Base-by-base conservation (phyloP, 2,888 invertebrate genomes). In the Lepidocyrtoides sp. region DNA sequence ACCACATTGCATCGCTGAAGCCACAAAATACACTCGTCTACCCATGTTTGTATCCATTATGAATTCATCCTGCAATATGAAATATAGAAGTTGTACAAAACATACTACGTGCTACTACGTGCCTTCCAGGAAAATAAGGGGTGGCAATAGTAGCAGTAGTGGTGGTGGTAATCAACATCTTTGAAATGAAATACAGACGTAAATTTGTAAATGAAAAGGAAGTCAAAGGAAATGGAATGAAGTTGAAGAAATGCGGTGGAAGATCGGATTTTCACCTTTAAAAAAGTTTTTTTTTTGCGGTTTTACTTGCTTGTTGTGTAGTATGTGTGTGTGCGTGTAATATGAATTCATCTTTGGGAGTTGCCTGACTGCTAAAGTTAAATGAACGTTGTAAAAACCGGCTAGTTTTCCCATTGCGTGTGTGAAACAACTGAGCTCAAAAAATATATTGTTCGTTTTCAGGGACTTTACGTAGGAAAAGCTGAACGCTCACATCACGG, bases 201-300 rank as follows among this genome's bases (percentile, higher is more conserved):
- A 79, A 79, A 79, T 79, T 79, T 79, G 79, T 79, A 79, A 79
- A 79, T 79, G 54, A 79, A 79, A 79, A 79, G 79, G 29, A 75
- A 75, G 75, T 51, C 75, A 75, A 32, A 72, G 75, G 51, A 75
- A 51, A 75, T 75, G 75, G 51, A 44, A 51, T 20, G 75, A 75
- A 75, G 48, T 32, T 66, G 66, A 32, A 66, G 66, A 66, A 66
- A 23, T 23, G 60, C 12, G 29, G 3, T 60, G 29, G 60, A 60
- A 66, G 32, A 66, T 66, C 32, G 66, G 66, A 32, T 66, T 66
- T 66, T 66, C 66, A 66, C 66, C 66, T 66, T 66, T 32, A 66
- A 66, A 66, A 66, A 32, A 66, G 8, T 66, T 66, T 36, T 36
- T 36, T 36, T 36, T 36, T 7, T 66, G 66, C 12, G 66, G 66